Evolutionary conservation across 2,797 vertebrate species (phyloP), one percentile per base, ranked within the genome.

Genomic region (Psittacula derbiana): DNA sequence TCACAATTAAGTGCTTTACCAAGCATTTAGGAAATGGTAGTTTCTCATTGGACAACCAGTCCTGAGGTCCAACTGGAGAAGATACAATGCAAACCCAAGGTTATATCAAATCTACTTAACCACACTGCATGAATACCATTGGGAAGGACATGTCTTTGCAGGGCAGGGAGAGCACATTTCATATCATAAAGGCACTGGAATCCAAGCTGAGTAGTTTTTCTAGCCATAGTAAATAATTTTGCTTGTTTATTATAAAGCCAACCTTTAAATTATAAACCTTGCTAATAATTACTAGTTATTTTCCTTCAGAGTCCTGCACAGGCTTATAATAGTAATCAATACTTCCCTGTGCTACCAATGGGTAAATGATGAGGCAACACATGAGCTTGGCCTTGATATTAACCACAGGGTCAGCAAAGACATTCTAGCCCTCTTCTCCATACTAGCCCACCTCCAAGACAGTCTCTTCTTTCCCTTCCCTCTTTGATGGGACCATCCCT

Each of bases 1-100:
- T 92, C 93, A 92, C 86, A 94, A 94, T 95, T 93, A 97, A 94
- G 78, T 83, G 78, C 88, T 95, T 95, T 83, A 96, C 90, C 90
- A 86, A 88, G 86, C 80, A 88, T 92, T 96, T 93, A 92, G 65
- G 80, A 86, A 91, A 90, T 0, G 0, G 49, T 49, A 61, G 64
- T 24, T 94, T 92, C 61, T 95, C 74, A 85, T 74, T 94, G 94
- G 90, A 92, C 66, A 92, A n/a, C 60, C 57, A 74, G 70, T 76
- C 93, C 79, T 90, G 78, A 95, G 61, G 80, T 95, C 33, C 92
- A 93, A 2, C 47, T 76, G 78, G 83, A 80, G 78, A 86, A 94
- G 86, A 84, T n/a, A 73, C 7, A 84, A 66, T 11, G 36, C 47
- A 94, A 92, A 92, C 20, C 28, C 50, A 92, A 86, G 78, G 86